Base-by-base conservation (phyloP, 2,888 invertebrate genomes). In the Cryptus viduatorius region DNA sequence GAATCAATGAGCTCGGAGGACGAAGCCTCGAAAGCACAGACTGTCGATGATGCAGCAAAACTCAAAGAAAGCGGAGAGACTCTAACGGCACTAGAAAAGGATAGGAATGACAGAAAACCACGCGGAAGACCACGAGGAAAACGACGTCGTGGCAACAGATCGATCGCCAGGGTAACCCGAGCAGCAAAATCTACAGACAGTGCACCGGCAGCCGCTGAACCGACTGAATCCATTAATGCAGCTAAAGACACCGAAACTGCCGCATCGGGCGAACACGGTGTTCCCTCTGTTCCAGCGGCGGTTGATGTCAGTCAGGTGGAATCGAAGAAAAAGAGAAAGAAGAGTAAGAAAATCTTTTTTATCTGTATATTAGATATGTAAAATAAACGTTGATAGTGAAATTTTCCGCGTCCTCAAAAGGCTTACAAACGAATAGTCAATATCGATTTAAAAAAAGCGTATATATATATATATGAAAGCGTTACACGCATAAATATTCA, bases 1-100 rank as follows among this genome's bases (percentile, higher is more conserved):
- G 90, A 90, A 14, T 87, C 90, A 8, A 85, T 89, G 46, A 93
- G 93, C 19, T 93, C 92, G 1, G 93, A 93, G 10, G 93, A 93
- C n/a, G 93, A 94, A 72, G 85, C 82, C 31, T 77, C 82, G 10
- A 84, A 83, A 65, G 67, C 46, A 1, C 56, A 73, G 8, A 37
- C 79, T 61, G 16, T 64, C 46, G 50, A 64, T 16, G 83, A 80
- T 16, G 68, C 68, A 0, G 72, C 73, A 3, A 79, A 82, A 24
- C 68, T 85, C 46, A 80, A 89, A 78, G 90, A 89, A 83, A 86
- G 85, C 8, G 87, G 87, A 44, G 89, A 86, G 81, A 90, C 85
- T 65, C 85, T 79, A 16, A 84, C 68, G 80, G 85, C 86, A 14
- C 87, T 87, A 69, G 87, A 89, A 14, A 86, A 90, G 76, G 79